Conservation (phyloP, 2,797 vertebrate genomes). For the Chiroxiphia lanceolata region DNA sequence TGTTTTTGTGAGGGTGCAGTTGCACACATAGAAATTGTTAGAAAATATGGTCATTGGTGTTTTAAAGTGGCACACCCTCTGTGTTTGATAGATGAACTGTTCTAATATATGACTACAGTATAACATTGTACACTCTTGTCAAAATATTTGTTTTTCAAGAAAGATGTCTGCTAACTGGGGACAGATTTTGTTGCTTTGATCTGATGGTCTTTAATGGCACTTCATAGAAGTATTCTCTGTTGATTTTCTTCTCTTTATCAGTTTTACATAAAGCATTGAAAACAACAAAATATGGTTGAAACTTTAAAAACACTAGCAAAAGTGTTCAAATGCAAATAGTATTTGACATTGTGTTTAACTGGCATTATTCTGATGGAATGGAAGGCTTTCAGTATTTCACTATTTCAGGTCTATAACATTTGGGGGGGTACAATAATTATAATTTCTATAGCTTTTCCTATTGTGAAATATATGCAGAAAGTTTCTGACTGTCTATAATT, state of each 20-base stretch:
- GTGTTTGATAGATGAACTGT: neutral
- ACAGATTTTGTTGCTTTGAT: neutral
- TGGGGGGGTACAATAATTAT: neutral
- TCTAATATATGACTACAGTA: neutral
- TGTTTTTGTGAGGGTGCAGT: neutral
- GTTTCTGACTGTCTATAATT: neutral
- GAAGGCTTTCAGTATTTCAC: neutral
- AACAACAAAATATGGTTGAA: neutral
- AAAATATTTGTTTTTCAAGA: neutral
- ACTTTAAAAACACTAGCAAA: neutral
- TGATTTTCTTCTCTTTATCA: neutral
- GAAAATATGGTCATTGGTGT: neutral
- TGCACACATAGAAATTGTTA: neutral
- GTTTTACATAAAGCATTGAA: neutral
- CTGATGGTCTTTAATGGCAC: neutral
- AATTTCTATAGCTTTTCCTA: neutral
- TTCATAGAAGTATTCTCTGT: neutral
- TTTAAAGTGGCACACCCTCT: neutral
- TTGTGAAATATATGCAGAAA: neutral
- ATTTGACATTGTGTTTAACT: neutral
- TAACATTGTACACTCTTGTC: neutral
- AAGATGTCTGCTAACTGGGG: neutral
- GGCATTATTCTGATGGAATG: neutral
- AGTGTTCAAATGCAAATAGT: neutral
- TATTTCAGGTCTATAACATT: neutral